Evolutionary conservation across 2,113 vertebrate genomes (phyloP).

Genomic region (Gracilinanus agilis): DNA sequence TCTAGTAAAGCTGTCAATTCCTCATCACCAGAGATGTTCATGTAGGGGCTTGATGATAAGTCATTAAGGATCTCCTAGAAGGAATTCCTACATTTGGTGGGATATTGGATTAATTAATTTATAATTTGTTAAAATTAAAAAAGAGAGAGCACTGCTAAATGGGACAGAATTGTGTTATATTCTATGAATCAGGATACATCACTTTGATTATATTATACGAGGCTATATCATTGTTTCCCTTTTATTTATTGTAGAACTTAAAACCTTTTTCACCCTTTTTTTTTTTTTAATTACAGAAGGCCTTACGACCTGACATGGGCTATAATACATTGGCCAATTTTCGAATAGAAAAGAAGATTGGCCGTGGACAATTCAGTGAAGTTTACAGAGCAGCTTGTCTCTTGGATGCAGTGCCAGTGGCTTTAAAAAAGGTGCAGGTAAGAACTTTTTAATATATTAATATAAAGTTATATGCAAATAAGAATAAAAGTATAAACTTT

Average conservation of each 20-base stretch:
- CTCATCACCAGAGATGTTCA: not conserved
- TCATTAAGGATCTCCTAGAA: not conserved
- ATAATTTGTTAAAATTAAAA: not conserved
- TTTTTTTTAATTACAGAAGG: conserved; percentile 88
- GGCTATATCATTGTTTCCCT: not conserved
- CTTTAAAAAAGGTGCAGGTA: conserved; percentile 99
- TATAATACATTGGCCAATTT: conserved; percentile 96
- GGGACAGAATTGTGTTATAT: not conserved
- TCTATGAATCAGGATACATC: not conserved
- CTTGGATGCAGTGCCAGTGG: conserved; percentile 94
- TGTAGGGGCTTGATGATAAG: not conserved
- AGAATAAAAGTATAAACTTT: not conserved
- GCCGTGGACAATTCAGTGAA: conserved; percentile 98
- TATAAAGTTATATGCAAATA: conserved; percentile 12
- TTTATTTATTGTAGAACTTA: not conserved
- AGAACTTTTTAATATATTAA: conserved; percentile 62
- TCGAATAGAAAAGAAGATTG: conserved; percentile 97
- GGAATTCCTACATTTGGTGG: not conserved
- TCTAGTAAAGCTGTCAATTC: not conserved
- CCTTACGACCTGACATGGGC: conserved; percentile 95
- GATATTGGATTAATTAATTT: not conserved
- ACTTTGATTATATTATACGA: not conserved
- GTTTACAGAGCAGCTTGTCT: conserved; percentile 96
- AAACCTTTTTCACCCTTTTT: conserved; percentile 57
- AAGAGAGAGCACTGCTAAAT: not conserved